Evolutionary conservation across 2,888 invertebrate genomes (phyloP).

Genomic region (Lycocerus yunnanus): DNA sequence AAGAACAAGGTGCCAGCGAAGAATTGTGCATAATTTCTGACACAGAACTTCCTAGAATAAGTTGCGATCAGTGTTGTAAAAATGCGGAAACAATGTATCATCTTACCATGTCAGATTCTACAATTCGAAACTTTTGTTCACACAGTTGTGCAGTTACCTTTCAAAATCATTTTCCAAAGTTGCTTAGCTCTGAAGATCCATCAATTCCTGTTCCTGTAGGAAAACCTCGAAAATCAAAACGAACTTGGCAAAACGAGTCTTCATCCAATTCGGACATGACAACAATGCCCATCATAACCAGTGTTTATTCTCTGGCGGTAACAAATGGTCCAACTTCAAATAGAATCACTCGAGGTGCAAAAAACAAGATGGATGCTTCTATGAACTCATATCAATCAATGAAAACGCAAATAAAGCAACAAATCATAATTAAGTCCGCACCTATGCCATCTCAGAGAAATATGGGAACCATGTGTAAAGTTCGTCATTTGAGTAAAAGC

Average conservation of each 20-base stretch:
- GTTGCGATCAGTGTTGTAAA: slow-evolving; percentile 76
- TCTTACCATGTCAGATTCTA: slow-evolving; percentile 83
- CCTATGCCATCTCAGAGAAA: slow-evolving; percentile 75
- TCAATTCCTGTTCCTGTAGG: slow-evolving; percentile 52
- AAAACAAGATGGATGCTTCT: slow-evolving; percentile 45
- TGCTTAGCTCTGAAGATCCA: slow-evolving; percentile 49
- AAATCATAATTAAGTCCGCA: slow-evolving; percentile 79
- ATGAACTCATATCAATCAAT: slow-evolving; percentile 55
- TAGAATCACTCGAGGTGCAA: slow-evolving; percentile 42
- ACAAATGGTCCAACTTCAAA: slow-evolving; percentile 31
- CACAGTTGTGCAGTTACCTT: slow-evolving; percentile 83
- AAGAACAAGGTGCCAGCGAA: slow-evolving; percentile 64
- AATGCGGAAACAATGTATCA: slow-evolving; percentile 77
- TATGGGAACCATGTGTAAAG: slow-evolving; percentile 78
- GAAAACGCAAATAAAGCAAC: slow-evolving; percentile 67
- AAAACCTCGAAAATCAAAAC: slow-evolving; percentile 57
- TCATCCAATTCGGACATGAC: slow-evolving; percentile 36
- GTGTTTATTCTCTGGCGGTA: slow-evolving; percentile 70
- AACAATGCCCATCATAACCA: slow-evolving; percentile 71
- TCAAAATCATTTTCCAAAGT: slow-evolving; percentile 62
- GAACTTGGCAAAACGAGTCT: slow-evolving; percentile 50
- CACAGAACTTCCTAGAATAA: slow-evolving; percentile 64
- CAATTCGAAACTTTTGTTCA: slow-evolving; percentile 81
- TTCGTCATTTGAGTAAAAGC: slow-evolving; percentile 73
- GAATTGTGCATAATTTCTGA: slow-evolving; percentile 73